A percentile compares a stretch with the other conserved stretches of the same genome.
phyloP scores from a whole-genome alignment of 2,888 invertebrate genomes.

The Icerya purchasi region DNA sequence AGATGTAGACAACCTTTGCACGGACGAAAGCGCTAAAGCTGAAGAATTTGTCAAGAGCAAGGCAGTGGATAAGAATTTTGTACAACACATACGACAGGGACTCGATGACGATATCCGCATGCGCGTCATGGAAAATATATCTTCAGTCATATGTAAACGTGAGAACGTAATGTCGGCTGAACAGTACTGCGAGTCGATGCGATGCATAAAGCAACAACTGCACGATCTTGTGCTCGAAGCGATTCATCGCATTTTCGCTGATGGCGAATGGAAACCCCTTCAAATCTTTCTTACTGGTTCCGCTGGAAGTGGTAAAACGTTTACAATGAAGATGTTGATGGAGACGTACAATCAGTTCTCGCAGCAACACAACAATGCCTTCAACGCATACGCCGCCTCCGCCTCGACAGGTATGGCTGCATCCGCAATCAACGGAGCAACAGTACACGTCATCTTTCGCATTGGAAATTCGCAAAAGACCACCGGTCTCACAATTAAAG shows the following conservation, averaged over 20 bases:
- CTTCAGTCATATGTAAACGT: constrained; percentile 4
- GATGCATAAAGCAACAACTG: constrained; percentile 7
- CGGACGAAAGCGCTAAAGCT: no score
- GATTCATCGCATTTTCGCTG: no score
- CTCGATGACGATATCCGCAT: not conserved
- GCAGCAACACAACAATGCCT: not conserved
- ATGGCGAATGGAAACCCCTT: constrained; percentile 20
- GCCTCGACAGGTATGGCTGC: no score
- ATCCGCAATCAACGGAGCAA: no score
- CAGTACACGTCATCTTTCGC: no score
- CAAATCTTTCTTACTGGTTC: constrained; percentile 21
- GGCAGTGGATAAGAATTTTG: not conserved
- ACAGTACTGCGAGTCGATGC: constrained; percentile 11
- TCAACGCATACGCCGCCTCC: no score
- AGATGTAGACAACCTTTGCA: no score
- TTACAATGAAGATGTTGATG: no score
- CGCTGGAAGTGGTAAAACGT: no score
- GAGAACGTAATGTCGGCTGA: constrained; percentile 9
- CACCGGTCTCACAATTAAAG: no score
- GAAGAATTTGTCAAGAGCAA: not conserved
- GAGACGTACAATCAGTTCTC: not conserved
- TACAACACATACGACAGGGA: not conserved
- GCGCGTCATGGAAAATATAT: not conserved
- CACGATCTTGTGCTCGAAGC: constrained; percentile 1
- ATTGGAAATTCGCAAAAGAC: no score